Base-by-base conservation (phyloP, 1,140 invertebrate genomes). In the Diprion similis region DNA sequence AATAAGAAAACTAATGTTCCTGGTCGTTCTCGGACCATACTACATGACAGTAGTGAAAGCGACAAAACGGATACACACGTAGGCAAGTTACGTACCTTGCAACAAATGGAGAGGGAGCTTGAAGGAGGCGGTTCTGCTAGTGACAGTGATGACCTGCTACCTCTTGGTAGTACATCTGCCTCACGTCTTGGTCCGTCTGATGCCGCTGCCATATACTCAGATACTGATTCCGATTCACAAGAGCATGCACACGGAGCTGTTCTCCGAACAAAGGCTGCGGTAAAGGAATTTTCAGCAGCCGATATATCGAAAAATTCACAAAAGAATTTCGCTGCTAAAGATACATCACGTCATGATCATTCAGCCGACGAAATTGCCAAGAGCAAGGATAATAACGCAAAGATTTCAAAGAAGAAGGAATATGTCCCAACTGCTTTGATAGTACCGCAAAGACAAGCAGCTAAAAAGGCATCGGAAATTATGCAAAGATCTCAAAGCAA, bases 371-470 rank as follows among this genome's bases (percentile, higher is more conserved):
- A 80, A 13, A 24, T 51, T 8, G 75, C 65, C 37, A 82, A 80
- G 59, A 79, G 68, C 46, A 71, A 67, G 45, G 90, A 91, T 78
- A 37, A 37, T 37, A 90, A 90, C 77, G 84, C 90, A 51, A 91
- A 90, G 78, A 82, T 86, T 47, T 80, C 87, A 65, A 92, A 91
- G 78, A 89, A 89, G 76, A 92, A 92, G 81, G 92, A 93, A 77
- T 89, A 91, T 73, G 88, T 89, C 74, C 92, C 95, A 19, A 93
- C 95, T 51, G 91, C 95, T 80, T 87, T 96, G 47, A 96, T 97
- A 79, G 95, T 97, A n/a, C 96, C 95, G 1, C 96, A 97, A 84
- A 89, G 96, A 70, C 94, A 96, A 85, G 95, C 96, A 19, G 95
- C 96, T 17, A 97, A 96, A 81, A 96, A 97, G 84, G 95, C 95